These are phyloP conservation scores for Elymnias hypermnestra DNA, from an alignment of 1,140 invertebrate genomes.

Conservation along the genomic window DNA sequence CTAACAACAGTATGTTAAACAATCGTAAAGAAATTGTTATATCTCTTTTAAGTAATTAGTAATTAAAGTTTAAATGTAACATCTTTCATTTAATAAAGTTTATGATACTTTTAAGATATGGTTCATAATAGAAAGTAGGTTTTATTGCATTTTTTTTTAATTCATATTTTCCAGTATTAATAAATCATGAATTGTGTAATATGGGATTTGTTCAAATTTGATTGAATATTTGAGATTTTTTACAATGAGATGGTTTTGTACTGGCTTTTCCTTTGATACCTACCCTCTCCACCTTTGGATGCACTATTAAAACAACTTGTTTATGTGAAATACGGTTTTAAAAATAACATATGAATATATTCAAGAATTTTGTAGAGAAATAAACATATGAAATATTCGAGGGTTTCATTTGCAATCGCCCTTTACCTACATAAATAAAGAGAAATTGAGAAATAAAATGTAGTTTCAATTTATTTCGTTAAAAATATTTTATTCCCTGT, in stretches of 20 bases:
- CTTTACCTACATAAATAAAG: constrained; percentile 64
- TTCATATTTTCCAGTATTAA: too few species aligned
- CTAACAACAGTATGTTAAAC: too few species aligned
- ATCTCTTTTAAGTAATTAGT: too few species aligned
- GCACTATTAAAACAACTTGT: constrained; percentile 18
- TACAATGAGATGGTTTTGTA: constrained; percentile 4
- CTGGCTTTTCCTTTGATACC: constrained; percentile 21
- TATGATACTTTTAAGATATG: too few species aligned
- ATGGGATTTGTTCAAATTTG: too few species aligned
- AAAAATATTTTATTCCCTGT: constrained; percentile 27
- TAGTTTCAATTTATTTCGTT: constrained; percentile 60
- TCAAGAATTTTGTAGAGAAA: constrained; percentile 33
- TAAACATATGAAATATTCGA: constrained; percentile 52
- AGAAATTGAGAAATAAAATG: constrained; percentile 56
- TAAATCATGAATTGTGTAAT: too few species aligned
- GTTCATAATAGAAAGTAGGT: too few species aligned
- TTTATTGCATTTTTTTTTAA: too few species aligned
- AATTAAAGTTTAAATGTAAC: too few species aligned
- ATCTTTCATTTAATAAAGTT: too few species aligned
- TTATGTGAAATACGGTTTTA: background rate
- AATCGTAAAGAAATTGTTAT: too few species aligned
- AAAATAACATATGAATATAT: constrained; percentile 7
- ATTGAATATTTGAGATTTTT: too few species aligned
- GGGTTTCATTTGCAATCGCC: constrained; percentile 69
- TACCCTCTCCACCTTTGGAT: constrained; percentile 23